These are phyloP conservation scores for Zootermopsis nevadensis DNA, from an alignment of 2,888 invertebrate genomes.

Conservation along the genomic window DNA sequence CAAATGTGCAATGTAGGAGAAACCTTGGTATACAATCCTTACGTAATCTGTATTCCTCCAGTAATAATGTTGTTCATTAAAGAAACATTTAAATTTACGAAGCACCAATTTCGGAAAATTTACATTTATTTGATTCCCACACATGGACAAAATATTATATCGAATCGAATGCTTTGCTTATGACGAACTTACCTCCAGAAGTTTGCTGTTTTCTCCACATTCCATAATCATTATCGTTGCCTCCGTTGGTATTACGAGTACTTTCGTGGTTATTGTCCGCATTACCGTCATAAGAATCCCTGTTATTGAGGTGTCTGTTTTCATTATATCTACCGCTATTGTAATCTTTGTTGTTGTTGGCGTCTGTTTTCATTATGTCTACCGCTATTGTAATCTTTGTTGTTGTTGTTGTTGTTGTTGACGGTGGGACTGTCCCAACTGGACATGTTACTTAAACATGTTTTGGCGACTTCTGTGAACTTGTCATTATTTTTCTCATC, in stretches of 20 bases:
- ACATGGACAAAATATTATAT: too few relatives aligned
- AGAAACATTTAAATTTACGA: too few relatives aligned
- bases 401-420: conserved; percentile 27
- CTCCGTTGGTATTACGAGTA: background rate
- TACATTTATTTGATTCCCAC: too few relatives aligned
- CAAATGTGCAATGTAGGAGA: too few relatives aligned
- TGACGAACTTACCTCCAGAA: background rate
- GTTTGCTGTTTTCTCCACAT: background rate
- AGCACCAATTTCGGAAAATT: too few relatives aligned
- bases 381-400: conserved; percentile 5
- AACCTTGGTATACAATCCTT: too few relatives aligned
- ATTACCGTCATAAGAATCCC: background rate
- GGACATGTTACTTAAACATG: conserved; percentile 36
- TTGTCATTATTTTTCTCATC: conserved; percentile 38
- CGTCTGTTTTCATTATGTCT: background rate
- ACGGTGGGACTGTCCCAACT: conserved; percentile 20
- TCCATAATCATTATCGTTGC: background rate
- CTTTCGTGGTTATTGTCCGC: background rate
- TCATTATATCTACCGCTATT: background rate
- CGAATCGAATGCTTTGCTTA: too few relatives aligned
- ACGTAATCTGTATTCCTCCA: too few relatives aligned
- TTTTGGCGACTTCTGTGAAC: conserved; percentile 33
- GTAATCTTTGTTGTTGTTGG: background rate
- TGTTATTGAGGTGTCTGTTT: background rate
- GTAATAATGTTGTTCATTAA: too few relatives aligned